Conservation (phyloP, 2,888 invertebrate genomes). For the Entomobrya proxima region DNA sequence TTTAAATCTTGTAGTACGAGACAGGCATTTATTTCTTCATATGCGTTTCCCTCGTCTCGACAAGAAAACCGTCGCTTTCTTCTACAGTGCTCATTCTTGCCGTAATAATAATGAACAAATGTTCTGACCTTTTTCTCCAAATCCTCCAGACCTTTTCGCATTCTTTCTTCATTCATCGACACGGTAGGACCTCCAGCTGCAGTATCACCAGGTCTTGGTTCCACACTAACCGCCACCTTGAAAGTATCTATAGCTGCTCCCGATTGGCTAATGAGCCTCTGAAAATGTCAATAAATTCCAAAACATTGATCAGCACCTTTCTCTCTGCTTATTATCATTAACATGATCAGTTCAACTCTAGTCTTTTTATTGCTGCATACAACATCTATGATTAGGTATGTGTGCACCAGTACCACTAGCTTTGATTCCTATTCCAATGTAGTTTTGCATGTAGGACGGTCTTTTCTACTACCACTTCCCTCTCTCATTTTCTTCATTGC, state of each 20-base stretch:
- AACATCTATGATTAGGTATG: no score
- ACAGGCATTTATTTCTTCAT: constrained; percentile 19
- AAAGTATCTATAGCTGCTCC: constrained; percentile 65
- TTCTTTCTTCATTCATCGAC: constrained; percentile 74
- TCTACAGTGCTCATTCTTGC: not conserved
- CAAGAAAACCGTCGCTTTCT: not conserved
- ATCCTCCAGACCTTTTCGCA: constrained; percentile 72
- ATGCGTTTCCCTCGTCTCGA: not conserved
- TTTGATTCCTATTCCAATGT: not conserved
- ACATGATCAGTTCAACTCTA: constrained; percentile 6
- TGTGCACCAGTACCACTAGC: no score
- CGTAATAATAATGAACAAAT: not conserved
- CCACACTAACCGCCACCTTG: constrained; percentile 64
- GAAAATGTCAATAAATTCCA: constrained; percentile 64
- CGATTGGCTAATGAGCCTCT: constrained; percentile 65
- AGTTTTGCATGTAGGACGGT: not conserved
- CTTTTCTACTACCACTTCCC: constrained; percentile 15
- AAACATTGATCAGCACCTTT: constrained; percentile 50
- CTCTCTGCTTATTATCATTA: constrained; percentile 10
- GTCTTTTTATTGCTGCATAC: not conserved
- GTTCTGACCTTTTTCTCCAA: constrained; percentile 73
- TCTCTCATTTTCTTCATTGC: constrained; percentile 56
- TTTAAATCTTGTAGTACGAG: not conserved
- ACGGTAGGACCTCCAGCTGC: constrained; percentile 55
- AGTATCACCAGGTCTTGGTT: constrained; percentile 66